phyloP scores from a whole-genome alignment of 2,888 invertebrate species.

The Stenchaetothrips biformis region DNA sequence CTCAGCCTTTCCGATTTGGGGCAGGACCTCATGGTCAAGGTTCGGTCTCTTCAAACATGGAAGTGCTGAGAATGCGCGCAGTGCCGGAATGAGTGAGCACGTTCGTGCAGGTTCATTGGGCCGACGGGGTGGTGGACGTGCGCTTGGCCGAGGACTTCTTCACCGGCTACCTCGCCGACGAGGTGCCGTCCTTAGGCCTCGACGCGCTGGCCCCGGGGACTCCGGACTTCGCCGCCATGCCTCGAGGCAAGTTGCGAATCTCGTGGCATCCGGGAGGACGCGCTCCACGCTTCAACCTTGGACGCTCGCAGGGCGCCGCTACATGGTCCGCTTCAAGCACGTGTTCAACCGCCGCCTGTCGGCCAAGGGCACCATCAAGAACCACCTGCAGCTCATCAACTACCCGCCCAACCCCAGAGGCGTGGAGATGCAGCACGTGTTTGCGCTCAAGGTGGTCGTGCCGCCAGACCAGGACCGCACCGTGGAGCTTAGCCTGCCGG shows the following conservation, averaged over 20 bases:
- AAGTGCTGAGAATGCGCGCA: background rate
- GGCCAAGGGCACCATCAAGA: background rate
- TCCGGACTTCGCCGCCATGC: background rate
- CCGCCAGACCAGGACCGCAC: background rate
- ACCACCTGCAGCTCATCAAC: background rate
- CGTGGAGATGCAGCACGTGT: background rate
- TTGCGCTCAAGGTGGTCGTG: background rate
- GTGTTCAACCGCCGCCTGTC: background rate
- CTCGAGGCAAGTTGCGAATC: background rate
- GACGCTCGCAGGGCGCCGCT: background rate
- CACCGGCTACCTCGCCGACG: background rate
- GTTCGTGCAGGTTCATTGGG: background rate
- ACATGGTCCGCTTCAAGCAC: background rate
- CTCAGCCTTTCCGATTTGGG: background rate
- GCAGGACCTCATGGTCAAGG: background rate
- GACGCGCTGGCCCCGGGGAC: constrained; percentile 14
- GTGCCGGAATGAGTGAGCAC: background rate
- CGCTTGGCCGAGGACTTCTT: background rate
- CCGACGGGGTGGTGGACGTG: background rate
- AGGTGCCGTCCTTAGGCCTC: background rate
- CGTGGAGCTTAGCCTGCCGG: background rate
- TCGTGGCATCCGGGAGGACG: too few species aligned
- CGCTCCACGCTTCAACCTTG: too few species aligned
- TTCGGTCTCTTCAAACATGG: background rate
- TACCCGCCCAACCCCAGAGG: background rate